phyloP scores from a whole-genome alignment of 2,113 vertebrate species.

The Nesogale talazaci region DNA sequence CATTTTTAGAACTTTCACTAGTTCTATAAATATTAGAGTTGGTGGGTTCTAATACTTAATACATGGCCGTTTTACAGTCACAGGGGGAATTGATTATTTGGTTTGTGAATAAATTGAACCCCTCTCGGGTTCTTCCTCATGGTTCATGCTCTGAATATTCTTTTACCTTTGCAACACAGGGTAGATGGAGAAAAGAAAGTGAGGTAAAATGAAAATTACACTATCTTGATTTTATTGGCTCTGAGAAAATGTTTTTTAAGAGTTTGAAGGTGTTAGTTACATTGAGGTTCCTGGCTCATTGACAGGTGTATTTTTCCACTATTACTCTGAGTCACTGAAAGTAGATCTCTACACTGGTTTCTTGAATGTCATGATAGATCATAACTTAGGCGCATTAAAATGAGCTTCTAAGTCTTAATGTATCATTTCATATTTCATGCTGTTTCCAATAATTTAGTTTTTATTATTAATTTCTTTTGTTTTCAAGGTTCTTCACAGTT shows the following conservation, averaged over 20 bases:
- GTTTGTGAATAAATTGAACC: constrained; percentile 18
- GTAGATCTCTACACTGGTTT: constrained; percentile 9
- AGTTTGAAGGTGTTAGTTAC: constrained; percentile 13
- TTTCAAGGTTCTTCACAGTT: too few relatives aligned
- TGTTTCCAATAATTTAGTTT: too few relatives aligned
- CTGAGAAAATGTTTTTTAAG: constrained; percentile 26
- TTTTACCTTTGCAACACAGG: not conserved
- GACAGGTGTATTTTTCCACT: not conserved
- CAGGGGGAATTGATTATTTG: constrained; percentile 16
- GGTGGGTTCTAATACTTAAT: constrained; percentile 17
- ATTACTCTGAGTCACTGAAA: constrained; percentile 7
- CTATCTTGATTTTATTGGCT: constrained; percentile 17
- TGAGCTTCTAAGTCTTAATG: not conserved
- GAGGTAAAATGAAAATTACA: constrained; percentile 15
- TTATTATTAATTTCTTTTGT: too few relatives aligned
- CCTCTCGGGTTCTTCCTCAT: constrained; percentile 20
- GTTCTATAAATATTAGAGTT: constrained; percentile 55
- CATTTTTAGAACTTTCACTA: constrained; percentile 46
- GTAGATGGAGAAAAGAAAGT: constrained; percentile 17
- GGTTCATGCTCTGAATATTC: constrained; percentile 4
- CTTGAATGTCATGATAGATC: constrained; percentile 22
- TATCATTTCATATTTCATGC: too few relatives aligned
- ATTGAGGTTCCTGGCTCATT: not conserved
- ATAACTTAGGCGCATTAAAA: constrained; percentile 10
- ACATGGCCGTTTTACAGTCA: not conserved